Evolutionary conservation across 2,888 invertebrate genomes (phyloP), one percentile per base, ranked within the genome.

Genomic region (Apeira syringaria): DNA sequence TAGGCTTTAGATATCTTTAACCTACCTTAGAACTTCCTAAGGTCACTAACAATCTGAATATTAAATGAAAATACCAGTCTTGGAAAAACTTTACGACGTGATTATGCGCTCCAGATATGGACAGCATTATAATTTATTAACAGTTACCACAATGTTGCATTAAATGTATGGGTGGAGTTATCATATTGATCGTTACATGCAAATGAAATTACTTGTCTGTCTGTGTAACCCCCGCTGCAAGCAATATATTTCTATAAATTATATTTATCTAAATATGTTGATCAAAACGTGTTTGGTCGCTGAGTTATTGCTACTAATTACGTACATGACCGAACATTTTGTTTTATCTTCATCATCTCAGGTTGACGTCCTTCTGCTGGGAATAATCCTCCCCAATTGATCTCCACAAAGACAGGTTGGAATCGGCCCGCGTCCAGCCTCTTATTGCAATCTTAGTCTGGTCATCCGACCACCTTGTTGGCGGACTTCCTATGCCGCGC

Each of bases 21-120:
- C 54, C 61, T 56, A 61, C 60, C 63, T 70, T 66, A 74, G 71
- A 59, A 62, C 67, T 67, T 68, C 60, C 69, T 78, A 80, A 84
- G 85, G 82, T 79, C 77, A 76, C 54, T 46, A 27, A 59, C 56
- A 62, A 72, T 73, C 73, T 81, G 77, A 85, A 83, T 85, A 67
- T 55, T 53, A 71, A 82, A 80, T 81, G 66, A 70, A 74, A 76
- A 78, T 76, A 74, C 72, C 66, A 62, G 73, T 68, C 55, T 61
- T 47, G 56, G 77, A 80, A 84, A 79, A 77, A 66, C 57, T 54
- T 15, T 38, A 38, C 29, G 53, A 63, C 10, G 27, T 8, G 36
- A 61, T 66, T 63, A 69, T 63, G 44, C 50, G 50, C 25, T 58
- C 64, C 56, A 64, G 68, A 68, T 79, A 80, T 68, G 70, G 74